These are phyloP conservation scores for Anoura caudifer DNA, from an alignment of 2,113 vertebrate genomes.

Conservation along the genomic window DNA sequence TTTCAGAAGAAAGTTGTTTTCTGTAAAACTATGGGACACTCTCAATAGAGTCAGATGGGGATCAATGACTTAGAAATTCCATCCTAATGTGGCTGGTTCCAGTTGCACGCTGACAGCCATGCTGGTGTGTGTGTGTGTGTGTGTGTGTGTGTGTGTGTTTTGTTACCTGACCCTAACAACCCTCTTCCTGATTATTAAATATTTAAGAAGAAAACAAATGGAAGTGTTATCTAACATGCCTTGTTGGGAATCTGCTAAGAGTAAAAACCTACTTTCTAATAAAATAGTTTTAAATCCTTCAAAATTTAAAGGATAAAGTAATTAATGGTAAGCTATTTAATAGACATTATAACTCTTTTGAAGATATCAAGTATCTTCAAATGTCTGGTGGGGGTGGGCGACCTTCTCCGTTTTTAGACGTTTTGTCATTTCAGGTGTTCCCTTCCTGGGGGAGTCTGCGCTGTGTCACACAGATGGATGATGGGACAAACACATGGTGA, in stretches of 20 bases:
- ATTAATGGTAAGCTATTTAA: neutral
- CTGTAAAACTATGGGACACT: neutral
- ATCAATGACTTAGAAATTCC: neutral
- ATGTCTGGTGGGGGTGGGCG: neutral
- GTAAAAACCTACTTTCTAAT: neutral
- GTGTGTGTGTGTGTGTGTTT: neutral
- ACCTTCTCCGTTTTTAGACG: neutral
- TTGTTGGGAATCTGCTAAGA: neutral
- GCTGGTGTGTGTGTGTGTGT: neutral
- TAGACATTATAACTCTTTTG: neutral
- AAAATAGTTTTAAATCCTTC: neutral
- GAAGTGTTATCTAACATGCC: neutral
- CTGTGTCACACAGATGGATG: neutral
- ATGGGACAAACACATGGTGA: neutral
- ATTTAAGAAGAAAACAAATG: neutral
- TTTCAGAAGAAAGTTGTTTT: neutral
- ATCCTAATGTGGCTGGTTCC: neutral
- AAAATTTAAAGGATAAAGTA: neutral
- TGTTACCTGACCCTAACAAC: neutral
- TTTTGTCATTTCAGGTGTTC: neutral
- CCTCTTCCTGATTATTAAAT: conserved; percentile 29
- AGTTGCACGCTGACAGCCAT: neutral
- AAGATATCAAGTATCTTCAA: neutral
- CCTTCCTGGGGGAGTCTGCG: neutral
- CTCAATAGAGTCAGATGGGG: neutral